Percentiles rank a stretch among this genome's conserved stretches.
phyloP scores from a whole-genome alignment of 2,888 invertebrate genomes.

The Andricus curvator region DNA sequence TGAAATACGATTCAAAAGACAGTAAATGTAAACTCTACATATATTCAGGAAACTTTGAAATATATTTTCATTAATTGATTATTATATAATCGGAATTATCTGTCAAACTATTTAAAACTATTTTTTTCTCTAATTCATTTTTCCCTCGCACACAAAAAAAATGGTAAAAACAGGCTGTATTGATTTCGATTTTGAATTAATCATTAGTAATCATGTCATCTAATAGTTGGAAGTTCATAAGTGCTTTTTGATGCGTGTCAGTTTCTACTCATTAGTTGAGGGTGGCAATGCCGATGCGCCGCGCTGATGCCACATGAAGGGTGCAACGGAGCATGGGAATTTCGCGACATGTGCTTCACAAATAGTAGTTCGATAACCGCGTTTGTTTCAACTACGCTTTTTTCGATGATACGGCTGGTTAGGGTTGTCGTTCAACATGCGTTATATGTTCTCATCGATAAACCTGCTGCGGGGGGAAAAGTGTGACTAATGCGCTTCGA shows the following conservation, averaged over 20 bases:
- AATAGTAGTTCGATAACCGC: conserved; percentile 37
- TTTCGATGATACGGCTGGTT: conserved; percentile 56
- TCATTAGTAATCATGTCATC: background rate
- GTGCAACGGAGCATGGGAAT: conserved; percentile 69
- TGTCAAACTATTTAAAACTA: too few species aligned
- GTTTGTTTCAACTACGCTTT: conserved; percentile 40
- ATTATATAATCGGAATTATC: too few species aligned
- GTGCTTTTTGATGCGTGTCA: conserved; percentile 22
- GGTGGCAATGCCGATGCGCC: conserved; percentile 51
- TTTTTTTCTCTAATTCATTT: too few species aligned
- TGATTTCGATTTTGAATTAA: background rate
- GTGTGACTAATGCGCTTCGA: conserved; percentile 5
- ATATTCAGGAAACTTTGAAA: too few species aligned
- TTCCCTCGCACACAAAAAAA: too few species aligned
- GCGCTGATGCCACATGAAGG: conserved; percentile 14
- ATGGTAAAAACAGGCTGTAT: background rate
- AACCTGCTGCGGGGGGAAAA: conserved; percentile 48
- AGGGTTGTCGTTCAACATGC: conserved; percentile 53
- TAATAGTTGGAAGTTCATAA: background rate
- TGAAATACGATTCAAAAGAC: background rate
- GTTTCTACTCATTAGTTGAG: conserved; percentile 59
- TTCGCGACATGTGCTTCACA: conserved; percentile 66
- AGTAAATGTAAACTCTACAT: too few species aligned
- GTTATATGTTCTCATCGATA: conserved; percentile 55
- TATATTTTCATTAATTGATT: too few species aligned